These are phyloP conservation scores for Agraylea sexmaculata DNA, from an alignment of 1,140 invertebrate species.

Conservation along the genomic window DNA sequence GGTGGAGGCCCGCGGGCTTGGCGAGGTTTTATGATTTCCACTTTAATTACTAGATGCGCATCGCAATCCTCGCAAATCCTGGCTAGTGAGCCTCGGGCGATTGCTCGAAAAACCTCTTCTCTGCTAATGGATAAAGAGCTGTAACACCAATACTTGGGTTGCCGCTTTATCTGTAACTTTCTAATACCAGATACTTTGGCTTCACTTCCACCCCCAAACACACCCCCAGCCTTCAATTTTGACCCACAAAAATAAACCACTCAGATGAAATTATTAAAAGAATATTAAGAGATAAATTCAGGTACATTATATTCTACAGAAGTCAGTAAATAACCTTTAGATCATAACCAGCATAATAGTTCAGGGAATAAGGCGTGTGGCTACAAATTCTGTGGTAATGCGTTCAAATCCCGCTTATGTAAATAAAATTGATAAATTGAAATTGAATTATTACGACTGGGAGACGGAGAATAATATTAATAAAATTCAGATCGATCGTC, in stretches of 20 bases:
- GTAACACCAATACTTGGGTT: slow-evolving; percentile 11
- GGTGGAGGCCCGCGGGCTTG: slow-evolving; percentile 1
- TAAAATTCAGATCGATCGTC: too few relatives aligned
- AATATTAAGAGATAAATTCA: too few relatives aligned
- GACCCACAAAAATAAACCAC: background rate
- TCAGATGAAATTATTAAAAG: too few relatives aligned
- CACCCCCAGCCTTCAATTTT: background rate
- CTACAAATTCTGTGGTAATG: too few relatives aligned
- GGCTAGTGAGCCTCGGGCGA: slow-evolving; percentile 9
- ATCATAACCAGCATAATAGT: too few relatives aligned
- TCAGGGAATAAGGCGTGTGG: too few relatives aligned
- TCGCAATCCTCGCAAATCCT: slow-evolving; percentile 7
- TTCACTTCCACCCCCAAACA: background rate
- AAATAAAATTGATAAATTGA: too few relatives aligned
- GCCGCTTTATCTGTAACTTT: slow-evolving; percentile 16
- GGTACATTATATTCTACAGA: too few relatives aligned
- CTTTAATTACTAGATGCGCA: slow-evolving; percentile 17
- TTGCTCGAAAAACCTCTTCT: slow-evolving; percentile 9
- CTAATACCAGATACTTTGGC: slow-evolving; percentile 14
- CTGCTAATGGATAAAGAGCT: slow-evolving; percentile 17
- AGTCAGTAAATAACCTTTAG: too few relatives aligned
- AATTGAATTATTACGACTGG: too few relatives aligned
- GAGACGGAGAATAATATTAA: too few relatives aligned
- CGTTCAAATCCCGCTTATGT: too few relatives aligned
- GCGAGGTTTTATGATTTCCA: slow-evolving; percentile 16